Evolutionary conservation across 2,888 invertebrate genomes (phyloP), one percentile per base, ranked within the genome.

Genomic region (Helicoverpa assulta): DNA sequence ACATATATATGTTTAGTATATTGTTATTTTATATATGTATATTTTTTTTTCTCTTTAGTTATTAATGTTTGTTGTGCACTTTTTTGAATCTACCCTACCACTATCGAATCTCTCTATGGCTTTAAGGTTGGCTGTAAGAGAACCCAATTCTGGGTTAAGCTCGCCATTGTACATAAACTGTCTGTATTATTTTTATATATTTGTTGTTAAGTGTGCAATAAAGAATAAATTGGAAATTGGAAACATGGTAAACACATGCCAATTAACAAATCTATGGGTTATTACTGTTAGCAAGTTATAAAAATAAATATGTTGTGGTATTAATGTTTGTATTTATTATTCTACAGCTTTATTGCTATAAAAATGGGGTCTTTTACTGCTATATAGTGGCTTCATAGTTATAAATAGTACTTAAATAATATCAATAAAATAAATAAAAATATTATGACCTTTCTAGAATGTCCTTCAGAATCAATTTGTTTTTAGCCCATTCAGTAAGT

Each of bases 361-460:
- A 33, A 5, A 12, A 3, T 21, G 7, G 2, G 5, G 43, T n/a
- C 18, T 5, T 4, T 4, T 26, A 66, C 16, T 18, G 8, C 18
- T 33, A 43, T 55, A n/a, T 37, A 16, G 21, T 51, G 37, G 8
- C n/a, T 51, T 65, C 19, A 52, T 55, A 52, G 58, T 53, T 60
- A 65, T 19, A 54, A 26, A 50, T 58, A 52, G 7, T 54, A 61
- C 33, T 40, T 40, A 10, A 2, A 33, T 40, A 56, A 50, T 52
- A 40, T 16, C 40, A 54, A 56, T 61, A 61, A 61, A 61, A 69
- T 63, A 67, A 65, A 71, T 63, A 63, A 74, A 74, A 81, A 81
- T 70, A 73, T 59, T 66, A 76, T 89, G 89, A 90, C 88, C 88
- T 91, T 88, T 84, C 81, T 78, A 70, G 79, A 86, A 85, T 85